phyloP scores from a whole-genome alignment of 2,888 invertebrate species.

The Heliconius ethilla region DNA sequence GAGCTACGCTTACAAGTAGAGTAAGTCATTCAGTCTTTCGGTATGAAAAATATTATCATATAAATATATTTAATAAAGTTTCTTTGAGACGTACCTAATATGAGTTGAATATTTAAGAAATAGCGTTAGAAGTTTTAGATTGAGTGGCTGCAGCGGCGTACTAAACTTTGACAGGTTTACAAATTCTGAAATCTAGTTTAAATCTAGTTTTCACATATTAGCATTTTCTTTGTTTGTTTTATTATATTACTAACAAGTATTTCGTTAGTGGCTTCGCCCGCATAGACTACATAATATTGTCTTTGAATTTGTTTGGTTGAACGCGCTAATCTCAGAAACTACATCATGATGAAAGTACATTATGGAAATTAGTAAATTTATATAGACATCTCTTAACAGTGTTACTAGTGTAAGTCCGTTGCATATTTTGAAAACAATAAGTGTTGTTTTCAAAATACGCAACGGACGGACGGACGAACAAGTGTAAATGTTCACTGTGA shows the following conservation, averaged over 20 bases:
- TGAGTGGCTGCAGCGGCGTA: constrained; percentile 41
- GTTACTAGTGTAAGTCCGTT: too few relatives aligned
- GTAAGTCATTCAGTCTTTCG: background rate
- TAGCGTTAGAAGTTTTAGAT: constrained; percentile 37
- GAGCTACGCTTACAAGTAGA: too few relatives aligned
- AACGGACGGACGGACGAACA: too few relatives aligned
- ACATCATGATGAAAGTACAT: too few relatives aligned
- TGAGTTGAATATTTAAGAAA: constrained; percentile 20
- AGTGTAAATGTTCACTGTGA: too few relatives aligned
- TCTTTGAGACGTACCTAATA: background rate
- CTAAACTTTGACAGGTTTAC: constrained; percentile 47
- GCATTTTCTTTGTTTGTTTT: constrained; percentile 20
- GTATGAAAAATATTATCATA: background rate
- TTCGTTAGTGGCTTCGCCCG: background rate
- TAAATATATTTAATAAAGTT: background rate
- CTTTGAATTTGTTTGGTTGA: too few relatives aligned
- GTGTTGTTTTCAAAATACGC: too few relatives aligned
- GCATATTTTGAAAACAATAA: too few relatives aligned
- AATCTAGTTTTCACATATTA: constrained; percentile 13
- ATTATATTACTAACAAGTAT: background rate
- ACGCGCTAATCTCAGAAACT: too few relatives aligned
- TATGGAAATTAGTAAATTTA: too few relatives aligned
- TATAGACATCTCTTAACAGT: too few relatives aligned
- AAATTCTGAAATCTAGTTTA: constrained; percentile 40
- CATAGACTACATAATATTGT: too few relatives aligned